Evolutionary conservation across 1,140 invertebrate species (phyloP).

Genomic region (Achatina immaculata): DNA sequence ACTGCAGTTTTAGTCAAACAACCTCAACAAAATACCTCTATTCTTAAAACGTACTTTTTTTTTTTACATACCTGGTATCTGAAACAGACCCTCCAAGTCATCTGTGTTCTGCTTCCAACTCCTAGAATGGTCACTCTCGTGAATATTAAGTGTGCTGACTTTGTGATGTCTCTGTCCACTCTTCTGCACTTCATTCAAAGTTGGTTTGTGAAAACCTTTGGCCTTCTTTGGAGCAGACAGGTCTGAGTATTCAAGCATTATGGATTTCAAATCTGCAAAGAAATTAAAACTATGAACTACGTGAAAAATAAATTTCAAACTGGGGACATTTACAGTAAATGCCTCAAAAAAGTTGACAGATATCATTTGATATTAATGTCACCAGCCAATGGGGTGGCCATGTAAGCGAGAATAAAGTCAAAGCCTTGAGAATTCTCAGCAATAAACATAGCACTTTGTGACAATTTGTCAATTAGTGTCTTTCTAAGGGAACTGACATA

Average conservation of each 20-base stretch:
- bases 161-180: slow-evolving; percentile 34
- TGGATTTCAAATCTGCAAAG: slow-evolving; percentile 55
- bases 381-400: too few relatives aligned
- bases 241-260: slow-evolving; percentile 65
- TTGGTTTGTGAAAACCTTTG: slow-evolving; percentile 58
- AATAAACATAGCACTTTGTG: too few relatives aligned
- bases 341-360: too few relatives aligned
- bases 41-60: not conserved
- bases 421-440: too few relatives aligned
- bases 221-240: slow-evolving; percentile 57
- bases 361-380: too few relatives aligned
- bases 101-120: slow-evolving; percentile 51
- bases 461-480: too few relatives aligned
- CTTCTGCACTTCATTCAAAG: slow-evolving; percentile 53
- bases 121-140: slow-evolving; percentile 55
- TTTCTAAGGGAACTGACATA: too few relatives aligned
- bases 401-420: too few relatives aligned
- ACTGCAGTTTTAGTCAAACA: too few relatives aligned
- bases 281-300: not conserved
- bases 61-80: slow-evolving; percentile 35
- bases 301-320: too few relatives aligned
- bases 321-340: too few relatives aligned
- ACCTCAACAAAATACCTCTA: too few relatives aligned
- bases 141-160: slow-evolving; percentile 17
- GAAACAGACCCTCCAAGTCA: slow-evolving; percentile 56